phyloP scores from a whole-genome alignment of 2,113 vertebrate genomes.

The Scomber colias region DNA sequence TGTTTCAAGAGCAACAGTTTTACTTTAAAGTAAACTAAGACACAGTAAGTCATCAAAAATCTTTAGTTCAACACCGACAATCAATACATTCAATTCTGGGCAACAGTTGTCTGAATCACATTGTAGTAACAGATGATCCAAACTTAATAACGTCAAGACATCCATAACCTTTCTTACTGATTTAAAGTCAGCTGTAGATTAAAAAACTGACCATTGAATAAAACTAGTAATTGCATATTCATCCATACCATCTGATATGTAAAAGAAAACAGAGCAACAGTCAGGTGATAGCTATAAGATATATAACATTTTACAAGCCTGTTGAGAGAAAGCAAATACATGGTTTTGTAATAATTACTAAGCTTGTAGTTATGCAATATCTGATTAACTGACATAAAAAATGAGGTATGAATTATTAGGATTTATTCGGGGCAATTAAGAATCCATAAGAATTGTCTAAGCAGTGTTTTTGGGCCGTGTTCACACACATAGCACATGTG shows the following conservation, averaged over 20 bases:
- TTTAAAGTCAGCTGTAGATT: not conserved
- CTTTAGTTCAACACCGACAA: constrained; percentile 26
- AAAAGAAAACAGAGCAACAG: not conserved
- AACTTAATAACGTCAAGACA: not conserved
- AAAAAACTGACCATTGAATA: not conserved
- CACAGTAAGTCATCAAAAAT: not conserved
- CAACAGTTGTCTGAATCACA: not conserved
- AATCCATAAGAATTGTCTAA: too few relatives aligned
- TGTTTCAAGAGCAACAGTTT: not conserved
- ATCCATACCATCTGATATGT: too few relatives aligned
- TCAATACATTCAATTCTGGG: constrained; percentile 4
- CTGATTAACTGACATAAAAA: constrained; percentile 1
- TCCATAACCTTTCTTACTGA: not conserved
- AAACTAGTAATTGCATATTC: not conserved
- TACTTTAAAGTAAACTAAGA: not conserved
- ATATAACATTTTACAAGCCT: too few relatives aligned
- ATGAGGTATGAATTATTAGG: not conserved
- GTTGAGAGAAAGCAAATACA: not conserved
- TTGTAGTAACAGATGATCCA: not conserved
- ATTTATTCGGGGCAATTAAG: too few relatives aligned
- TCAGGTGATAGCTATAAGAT: too few relatives aligned
- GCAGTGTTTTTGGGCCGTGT: not conserved
- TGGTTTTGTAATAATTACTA: not conserved
- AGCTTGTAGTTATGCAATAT: not conserved
- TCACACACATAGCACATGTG: not conserved